Conservation (phyloP, 2,888 invertebrate genomes). For the Apodemia mormo region DNA sequence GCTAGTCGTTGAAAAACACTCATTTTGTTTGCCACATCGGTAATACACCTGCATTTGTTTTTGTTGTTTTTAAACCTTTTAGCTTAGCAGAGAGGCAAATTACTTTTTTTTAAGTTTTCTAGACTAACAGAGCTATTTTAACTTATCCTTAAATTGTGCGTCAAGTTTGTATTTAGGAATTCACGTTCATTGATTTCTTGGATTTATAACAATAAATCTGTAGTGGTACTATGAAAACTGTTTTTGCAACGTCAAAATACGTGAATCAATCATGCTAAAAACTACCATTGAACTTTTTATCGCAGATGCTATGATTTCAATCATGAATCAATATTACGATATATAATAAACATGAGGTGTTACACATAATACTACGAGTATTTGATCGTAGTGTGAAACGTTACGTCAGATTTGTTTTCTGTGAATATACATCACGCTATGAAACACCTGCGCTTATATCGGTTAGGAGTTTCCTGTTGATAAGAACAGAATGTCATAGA, state of each 20-base stretch:
- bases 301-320: not conserved
- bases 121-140: too few species aligned
- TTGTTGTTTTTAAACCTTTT: too few species aligned
- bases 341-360: not conserved
- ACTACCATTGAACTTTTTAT: not conserved
- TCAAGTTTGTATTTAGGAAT: too few species aligned
- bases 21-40: too few species aligned
- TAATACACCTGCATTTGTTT: too few species aligned
- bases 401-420: constrained; percentile 53
- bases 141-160: too few species aligned
- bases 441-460: constrained; percentile 56
- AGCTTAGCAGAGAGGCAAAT: too few species aligned
- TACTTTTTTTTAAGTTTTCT: too few species aligned
- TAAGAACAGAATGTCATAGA: constrained; percentile 41
- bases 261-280: not conserved
- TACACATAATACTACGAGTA: not conserved
- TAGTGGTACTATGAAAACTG: not conserved
- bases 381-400: constrained; percentile 19
- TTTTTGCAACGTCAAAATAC: not conserved
- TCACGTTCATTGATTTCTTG: too few species aligned
- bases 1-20: too few species aligned
- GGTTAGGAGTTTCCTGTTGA: constrained; percentile 61
- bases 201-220: too few species aligned
- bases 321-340: not conserved
- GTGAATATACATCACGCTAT: constrained; percentile 46